A percentile compares a stretch with the other conserved stretches of the same genome.
These are phyloP conservation scores for rabbit (Oryctolagus cuniculus) DNA, from an alignment of 2,113 vertebrate species.

Conservation along the genomic window mOryCun1.1 NC_091443.1:78666001-78666500, in stretches of 20 bases:
- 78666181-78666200: neutral
- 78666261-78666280: neutral
- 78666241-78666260: neutral
- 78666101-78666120: no score
- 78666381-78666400: neutral
- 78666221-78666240: slow-evolving; percentile 36
- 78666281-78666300: neutral
- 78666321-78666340: neutral
- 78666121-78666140: no score
- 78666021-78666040: no score
- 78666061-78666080: no score
- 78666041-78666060: no score
- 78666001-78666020: no score
- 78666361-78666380: neutral
- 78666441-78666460: neutral
- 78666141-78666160: no score
- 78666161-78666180: neutral
- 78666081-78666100: no score
- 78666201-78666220: neutral
- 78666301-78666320: neutral
- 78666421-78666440: neutral
- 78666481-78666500: neutral
- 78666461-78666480: neutral
- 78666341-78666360: neutral
- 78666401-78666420: neutral